Percentiles rank a stretch among this genome's conserved stretches.
Evolutionary conservation across 2,113 vertebrate genomes (phyloP).

Genomic region (Menidia beryllina): DNA sequence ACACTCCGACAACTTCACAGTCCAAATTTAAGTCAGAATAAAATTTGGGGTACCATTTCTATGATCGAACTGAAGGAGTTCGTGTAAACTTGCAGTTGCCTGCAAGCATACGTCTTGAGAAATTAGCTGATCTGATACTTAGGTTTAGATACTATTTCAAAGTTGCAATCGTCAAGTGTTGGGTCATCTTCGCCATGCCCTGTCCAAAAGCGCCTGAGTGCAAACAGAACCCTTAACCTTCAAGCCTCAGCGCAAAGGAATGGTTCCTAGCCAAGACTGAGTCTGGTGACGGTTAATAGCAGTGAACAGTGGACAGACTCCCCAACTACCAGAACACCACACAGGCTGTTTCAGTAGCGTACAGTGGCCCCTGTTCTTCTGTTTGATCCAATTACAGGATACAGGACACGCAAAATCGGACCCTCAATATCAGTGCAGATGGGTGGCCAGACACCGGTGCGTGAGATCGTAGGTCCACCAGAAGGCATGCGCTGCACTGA

Average conservation of each 20-base stretch:
- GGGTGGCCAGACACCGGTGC: background rate
- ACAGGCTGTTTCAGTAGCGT: slow-evolving; percentile 65
- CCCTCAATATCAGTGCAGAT: background rate
- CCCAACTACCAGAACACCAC: slow-evolving; percentile 73
- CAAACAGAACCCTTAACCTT: slow-evolving; percentile 48
- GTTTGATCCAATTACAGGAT: background rate
- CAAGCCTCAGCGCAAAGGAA: slow-evolving; percentile 52
- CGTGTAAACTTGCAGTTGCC: background rate
- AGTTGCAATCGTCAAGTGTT: slow-evolving; percentile 51
- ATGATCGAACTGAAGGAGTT: background rate
- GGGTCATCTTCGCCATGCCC: slow-evolving; percentile 52
- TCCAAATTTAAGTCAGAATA: background rate
- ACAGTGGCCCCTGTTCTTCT: slow-evolving; percentile 56
- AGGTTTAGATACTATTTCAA: background rate
- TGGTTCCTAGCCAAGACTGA: slow-evolving; percentile 26
- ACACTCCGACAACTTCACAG: slow-evolving; percentile 41
- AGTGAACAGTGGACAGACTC: slow-evolving; percentile 74
- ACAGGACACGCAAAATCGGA: background rate
- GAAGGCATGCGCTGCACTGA: background rate
- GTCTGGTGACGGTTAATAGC: slow-evolving; percentile 51
- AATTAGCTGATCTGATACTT: too few species aligned
- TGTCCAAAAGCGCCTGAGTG: slow-evolving; percentile 34
- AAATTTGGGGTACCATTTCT: too few species aligned
- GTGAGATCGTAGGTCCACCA: too few species aligned
- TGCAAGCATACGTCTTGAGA: background rate